phyloP scores from a whole-genome alignment of 2,888 invertebrate species.

The Aquatica leii region DNA sequence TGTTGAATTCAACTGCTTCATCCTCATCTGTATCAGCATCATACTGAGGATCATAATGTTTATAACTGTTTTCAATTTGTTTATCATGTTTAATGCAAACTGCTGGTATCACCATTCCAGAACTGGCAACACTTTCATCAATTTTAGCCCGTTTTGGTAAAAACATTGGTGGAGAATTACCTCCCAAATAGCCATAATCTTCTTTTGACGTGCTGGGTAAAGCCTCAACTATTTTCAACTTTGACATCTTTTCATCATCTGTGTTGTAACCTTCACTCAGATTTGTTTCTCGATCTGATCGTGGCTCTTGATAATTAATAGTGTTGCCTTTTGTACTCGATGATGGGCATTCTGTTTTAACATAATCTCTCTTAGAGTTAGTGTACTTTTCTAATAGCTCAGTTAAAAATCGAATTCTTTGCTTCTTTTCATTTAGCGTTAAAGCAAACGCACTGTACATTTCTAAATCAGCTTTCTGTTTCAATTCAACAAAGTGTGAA shows the following conservation, averaged over 20 bases:
- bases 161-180: constrained; percentile 27
- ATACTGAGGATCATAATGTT: neutral
- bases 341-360: constrained; percentile 8
- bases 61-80: neutral
- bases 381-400: constrained; percentile 52
- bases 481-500: constrained; percentile 35
- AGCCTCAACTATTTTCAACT: neutral
- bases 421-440: constrained; percentile 56
- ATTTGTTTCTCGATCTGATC: constrained; percentile 44
- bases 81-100: neutral
- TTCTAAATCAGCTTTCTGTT: constrained; percentile 45
- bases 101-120: neutral
- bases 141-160: constrained; percentile 43
- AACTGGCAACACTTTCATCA: neutral
- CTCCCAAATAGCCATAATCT: constrained; percentile 36
- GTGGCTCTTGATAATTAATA: constrained; percentile 31
- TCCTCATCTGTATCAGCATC: constrained; percentile 22
- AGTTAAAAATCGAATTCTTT: constrained; percentile 53
- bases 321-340: constrained; percentile 4
- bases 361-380: constrained; percentile 29
- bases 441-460: constrained; percentile 52
- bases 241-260: constrained; percentile 36
- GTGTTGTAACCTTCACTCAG: constrained; percentile 37
- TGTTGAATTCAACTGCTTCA: constrained; percentile 44
- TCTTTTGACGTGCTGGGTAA: constrained; percentile 38